phyloP scores from a whole-genome alignment of 2,113 vertebrate species.

The Melanostigma gelatinosum region DNA sequence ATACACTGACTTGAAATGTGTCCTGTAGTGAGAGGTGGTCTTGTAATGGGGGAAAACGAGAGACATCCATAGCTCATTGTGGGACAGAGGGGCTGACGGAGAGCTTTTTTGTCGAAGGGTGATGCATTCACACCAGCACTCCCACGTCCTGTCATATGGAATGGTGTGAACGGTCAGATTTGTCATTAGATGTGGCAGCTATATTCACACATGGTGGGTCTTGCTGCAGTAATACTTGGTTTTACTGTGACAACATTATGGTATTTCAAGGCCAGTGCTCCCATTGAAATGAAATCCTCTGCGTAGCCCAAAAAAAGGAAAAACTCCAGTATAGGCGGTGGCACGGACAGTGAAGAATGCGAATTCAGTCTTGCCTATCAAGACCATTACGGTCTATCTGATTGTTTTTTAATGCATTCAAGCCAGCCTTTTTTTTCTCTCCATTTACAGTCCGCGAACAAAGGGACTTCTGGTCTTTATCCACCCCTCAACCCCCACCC shows the following conservation, averaged over 20 bases:
- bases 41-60: constrained; percentile 71
- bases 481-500: constrained; percentile 54
- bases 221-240: constrained; percentile 73
- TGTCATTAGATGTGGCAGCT: constrained; percentile 82
- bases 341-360: constrained; percentile 67
- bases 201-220: constrained; percentile 77
- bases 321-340: constrained; percentile 31
- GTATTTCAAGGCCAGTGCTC: constrained; percentile 74
- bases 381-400: constrained; percentile 70
- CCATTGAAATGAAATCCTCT: constrained; percentile 68
- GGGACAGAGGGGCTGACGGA: constrained; percentile 74
- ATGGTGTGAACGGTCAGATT: constrained; percentile 80
- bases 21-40: constrained; percentile 72
- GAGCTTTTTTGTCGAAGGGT: constrained; percentile 78
- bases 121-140: constrained; percentile 82
- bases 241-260: constrained; percentile 81
- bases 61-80: constrained; percentile 72
- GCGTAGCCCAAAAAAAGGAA: constrained; percentile 9
- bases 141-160: constrained; percentile 81
- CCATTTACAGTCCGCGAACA: constrained; percentile 73
- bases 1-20: constrained; percentile 72
- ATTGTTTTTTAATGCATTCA: constrained; percentile 75
- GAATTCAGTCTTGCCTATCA: constrained; percentile 71
- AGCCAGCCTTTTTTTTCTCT: constrained; percentile 47
- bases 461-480: constrained; percentile 74